phyloP scores from a whole-genome alignment of 2,888 invertebrate genomes.

The Trachelus troglodyta region DNA sequence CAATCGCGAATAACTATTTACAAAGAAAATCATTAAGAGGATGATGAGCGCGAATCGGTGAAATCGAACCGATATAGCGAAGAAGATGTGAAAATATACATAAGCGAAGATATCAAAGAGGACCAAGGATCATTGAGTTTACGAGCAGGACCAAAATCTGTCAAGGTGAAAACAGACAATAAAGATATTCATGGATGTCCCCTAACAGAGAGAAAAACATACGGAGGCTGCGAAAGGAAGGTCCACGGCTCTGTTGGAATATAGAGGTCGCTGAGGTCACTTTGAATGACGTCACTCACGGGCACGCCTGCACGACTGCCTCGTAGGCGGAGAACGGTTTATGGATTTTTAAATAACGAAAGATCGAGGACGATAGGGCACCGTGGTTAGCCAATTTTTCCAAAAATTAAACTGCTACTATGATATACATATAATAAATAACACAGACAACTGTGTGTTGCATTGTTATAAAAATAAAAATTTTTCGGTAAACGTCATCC shows the following conservation, averaged over 20 bases:
- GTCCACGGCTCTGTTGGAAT: constrained; percentile 20
- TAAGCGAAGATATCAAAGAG: background rate
- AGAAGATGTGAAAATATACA: background rate
- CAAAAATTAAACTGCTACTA: background rate
- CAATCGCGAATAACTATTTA: background rate
- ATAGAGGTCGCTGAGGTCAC: constrained; percentile 38
- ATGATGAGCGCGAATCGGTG: background rate
- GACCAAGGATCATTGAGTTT: background rate
- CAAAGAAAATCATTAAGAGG: background rate
- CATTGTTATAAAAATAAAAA: background rate
- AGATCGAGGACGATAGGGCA: background rate
- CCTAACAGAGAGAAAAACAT: background rate
- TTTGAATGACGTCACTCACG: constrained; percentile 30
- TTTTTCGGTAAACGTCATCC: background rate
- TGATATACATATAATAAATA: background rate
- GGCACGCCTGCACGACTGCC: constrained; percentile 28
- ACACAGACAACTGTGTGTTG: background rate
- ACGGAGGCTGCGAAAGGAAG: constrained; percentile 10
- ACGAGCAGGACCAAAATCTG: background rate
- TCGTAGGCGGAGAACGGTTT: constrained; percentile 21
- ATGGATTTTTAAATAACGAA: constrained; percentile 17
- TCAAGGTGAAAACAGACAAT: background rate
- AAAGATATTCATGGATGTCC: background rate
- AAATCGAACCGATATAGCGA: background rate
- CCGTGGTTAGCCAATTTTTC: background rate